phyloP scores from a whole-genome alignment of 2,888 invertebrate genomes.

The Liposcelis brunnea region DNA sequence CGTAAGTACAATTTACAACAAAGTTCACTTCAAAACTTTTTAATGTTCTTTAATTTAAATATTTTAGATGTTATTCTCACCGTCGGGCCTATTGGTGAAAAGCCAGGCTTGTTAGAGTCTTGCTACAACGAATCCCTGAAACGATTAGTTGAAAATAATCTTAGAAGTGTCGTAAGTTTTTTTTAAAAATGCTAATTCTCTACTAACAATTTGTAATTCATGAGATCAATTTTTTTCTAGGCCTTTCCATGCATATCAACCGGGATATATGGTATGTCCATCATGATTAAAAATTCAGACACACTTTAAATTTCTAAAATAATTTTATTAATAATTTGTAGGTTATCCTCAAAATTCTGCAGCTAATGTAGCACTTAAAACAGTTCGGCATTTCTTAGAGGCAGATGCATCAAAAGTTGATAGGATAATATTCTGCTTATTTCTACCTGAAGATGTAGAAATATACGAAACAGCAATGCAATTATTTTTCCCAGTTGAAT shows the following conservation, averaged over 20 bases:
- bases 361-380: constrained; percentile 50
- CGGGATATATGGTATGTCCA: constrained; percentile 53
- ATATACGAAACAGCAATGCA: constrained; percentile 55
- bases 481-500: constrained; percentile 43
- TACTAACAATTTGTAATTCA: neutral
- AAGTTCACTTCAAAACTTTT: too few relatives aligned
- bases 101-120: constrained; percentile 39
- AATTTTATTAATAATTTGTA: constrained; percentile 16
- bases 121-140: constrained; percentile 55
- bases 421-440: constrained; percentile 64
- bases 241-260: constrained; percentile 87
- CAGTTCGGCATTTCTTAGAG: constrained; percentile 44
- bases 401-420: constrained; percentile 41
- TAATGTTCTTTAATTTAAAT: constrained; percentile 8
- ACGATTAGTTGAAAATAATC: constrained; percentile 33
- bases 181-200: constrained; percentile 4
- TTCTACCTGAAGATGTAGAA: constrained; percentile 48
- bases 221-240: constrained; percentile 19
- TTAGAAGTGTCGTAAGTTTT: constrained; percentile 39
- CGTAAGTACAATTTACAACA: constrained; percentile 37
- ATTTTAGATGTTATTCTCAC: constrained; percentile 73
- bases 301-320: neutral
- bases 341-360: constrained; percentile 66
- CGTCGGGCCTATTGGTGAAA: constrained; percentile 67
- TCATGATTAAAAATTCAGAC: too few relatives aligned